A percentile compares a stretch with the other conserved stretches of the same genome.
Conservation (phyloP, 2,888 invertebrate species). For the Apotomis betuletana region DNA sequence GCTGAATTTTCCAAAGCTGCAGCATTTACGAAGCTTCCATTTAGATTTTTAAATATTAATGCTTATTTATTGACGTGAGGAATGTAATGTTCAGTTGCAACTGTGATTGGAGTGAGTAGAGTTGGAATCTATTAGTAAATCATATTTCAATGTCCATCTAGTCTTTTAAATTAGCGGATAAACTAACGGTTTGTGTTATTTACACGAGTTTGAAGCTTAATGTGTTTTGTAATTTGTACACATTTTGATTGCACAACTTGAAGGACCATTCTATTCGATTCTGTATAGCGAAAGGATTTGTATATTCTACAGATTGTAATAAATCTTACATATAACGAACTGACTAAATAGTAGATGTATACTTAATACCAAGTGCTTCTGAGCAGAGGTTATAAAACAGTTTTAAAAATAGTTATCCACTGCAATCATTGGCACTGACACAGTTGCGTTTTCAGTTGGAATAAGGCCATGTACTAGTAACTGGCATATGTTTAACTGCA, state of each 20-base stretch:
- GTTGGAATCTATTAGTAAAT: slow-evolving; percentile 30
- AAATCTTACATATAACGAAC: slow-evolving; percentile 2
- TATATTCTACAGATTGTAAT: slow-evolving; percentile 2
- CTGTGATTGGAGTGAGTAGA: slow-evolving; percentile 26
- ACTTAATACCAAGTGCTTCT: slow-evolving; percentile 9
- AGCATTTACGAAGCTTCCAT: slow-evolving; percentile 16
- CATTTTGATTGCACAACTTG: slow-evolving; percentile 74
- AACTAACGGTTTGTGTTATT: slow-evolving; percentile 56
- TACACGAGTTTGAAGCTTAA: slow-evolving; percentile 54
- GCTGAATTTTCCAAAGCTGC: slow-evolving; percentile 13
- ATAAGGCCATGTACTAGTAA: slow-evolving; percentile 34
- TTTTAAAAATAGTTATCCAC: slow-evolving; percentile 33
- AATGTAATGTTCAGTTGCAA: slow-evolving; percentile 18
- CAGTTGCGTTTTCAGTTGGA: slow-evolving; percentile 32
- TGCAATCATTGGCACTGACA: slow-evolving; percentile 37
- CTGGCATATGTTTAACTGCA: slow-evolving; percentile 57
- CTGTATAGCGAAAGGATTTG: slow-evolving; percentile 18
- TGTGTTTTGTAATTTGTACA: slow-evolving; percentile 71
- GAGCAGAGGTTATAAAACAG: slow-evolving; percentile 29
- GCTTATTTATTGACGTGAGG: slow-evolving; percentile 18
- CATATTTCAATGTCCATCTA: slow-evolving; percentile 48
- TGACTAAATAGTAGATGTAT: background rate
- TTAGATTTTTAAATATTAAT: slow-evolving; percentile 17
- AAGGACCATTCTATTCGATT: slow-evolving; percentile 43
- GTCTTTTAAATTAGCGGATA: slow-evolving; percentile 54